Conservation (phyloP, 2,888 invertebrate species). For the Scelioninae gen. 2 region DNA sequence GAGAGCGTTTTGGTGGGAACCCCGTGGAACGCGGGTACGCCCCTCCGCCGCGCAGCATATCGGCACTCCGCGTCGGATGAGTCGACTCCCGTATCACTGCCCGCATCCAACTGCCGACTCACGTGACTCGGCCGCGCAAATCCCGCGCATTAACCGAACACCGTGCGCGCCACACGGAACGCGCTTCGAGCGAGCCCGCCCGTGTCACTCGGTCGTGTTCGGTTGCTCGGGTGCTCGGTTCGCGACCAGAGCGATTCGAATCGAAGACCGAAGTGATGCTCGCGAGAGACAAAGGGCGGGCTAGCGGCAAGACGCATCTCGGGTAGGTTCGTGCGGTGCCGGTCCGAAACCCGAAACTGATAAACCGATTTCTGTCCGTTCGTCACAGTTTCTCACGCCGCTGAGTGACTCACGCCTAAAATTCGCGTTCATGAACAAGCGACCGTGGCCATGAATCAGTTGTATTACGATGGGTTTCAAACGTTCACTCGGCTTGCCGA, state of each 20-base stretch:
- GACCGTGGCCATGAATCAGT: conserved; percentile 62
- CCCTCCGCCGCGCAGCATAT: background rate
- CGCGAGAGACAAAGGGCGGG: background rate
- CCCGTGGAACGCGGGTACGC: conserved; percentile 9
- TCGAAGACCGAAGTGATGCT: conserved; percentile 2
- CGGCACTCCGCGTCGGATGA: conserved; percentile 8
- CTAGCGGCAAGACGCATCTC: background rate
- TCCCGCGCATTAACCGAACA: too few species aligned
- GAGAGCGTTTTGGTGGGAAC: background rate
- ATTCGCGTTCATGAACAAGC: conserved; percentile 19
- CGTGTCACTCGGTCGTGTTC: too few species aligned
- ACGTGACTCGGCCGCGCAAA: conserved; percentile 9
- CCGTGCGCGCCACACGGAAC: too few species aligned
- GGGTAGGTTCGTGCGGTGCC: background rate
- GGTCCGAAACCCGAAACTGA: background rate
- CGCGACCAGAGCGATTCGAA: too few species aligned
- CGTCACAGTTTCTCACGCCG: background rate
- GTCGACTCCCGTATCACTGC: conserved; percentile 7
- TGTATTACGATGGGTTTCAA: conserved; percentile 83
- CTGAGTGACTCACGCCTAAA: background rate
- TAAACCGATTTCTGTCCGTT: background rate
- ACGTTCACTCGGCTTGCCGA: conserved; percentile 83
- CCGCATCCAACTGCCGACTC: conserved; percentile 1
- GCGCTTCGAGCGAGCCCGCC: too few species aligned
- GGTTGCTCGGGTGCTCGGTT: too few species aligned